phyloP scores from a whole-genome alignment of 2,797 vertebrate genomes.

The Anolis apletophallus region DNA sequence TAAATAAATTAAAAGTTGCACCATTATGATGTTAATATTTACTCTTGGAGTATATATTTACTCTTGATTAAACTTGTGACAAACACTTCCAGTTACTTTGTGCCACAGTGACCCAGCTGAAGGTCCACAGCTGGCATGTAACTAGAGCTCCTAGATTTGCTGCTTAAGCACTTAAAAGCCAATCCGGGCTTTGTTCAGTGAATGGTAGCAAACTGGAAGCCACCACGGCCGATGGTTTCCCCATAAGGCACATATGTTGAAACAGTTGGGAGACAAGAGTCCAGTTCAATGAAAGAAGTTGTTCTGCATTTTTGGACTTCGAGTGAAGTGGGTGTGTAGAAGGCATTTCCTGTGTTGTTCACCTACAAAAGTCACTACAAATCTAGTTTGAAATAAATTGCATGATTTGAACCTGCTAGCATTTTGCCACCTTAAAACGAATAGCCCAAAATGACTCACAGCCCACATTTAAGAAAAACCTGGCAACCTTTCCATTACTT shows the following conservation, averaged over 20 bases:
- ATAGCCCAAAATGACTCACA: slow-evolving; percentile 35
- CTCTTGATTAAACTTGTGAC: not conserved
- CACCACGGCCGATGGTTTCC: not conserved
- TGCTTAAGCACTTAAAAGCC: not conserved
- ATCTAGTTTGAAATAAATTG: slow-evolving; percentile 40
- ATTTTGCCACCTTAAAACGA: slow-evolving; percentile 54
- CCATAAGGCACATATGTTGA: not conserved
- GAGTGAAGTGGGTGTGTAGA: not conserved
- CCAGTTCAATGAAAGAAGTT: not conserved
- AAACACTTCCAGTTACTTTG: not conserved
- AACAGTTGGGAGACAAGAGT: not conserved
- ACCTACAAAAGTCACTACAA: slow-evolving; percentile 33
- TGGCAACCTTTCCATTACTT: slow-evolving; percentile 65
- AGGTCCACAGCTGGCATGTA: not conserved
- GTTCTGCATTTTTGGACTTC: not conserved
- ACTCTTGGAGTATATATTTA: not conserved
- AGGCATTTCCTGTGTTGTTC: slow-evolving; percentile 27
- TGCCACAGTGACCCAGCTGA: not conserved
- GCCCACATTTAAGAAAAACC: slow-evolving; percentile 50
- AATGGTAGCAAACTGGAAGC: not conserved
- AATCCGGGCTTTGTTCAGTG: not conserved
- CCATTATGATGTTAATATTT: not conserved
- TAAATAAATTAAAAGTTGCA: not conserved
- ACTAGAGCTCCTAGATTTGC: not conserved
- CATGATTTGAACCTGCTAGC: slow-evolving; percentile 28